Conservation (phyloP, 2,888 invertebrate species). For the Leptopilina drosophilae region DNA sequence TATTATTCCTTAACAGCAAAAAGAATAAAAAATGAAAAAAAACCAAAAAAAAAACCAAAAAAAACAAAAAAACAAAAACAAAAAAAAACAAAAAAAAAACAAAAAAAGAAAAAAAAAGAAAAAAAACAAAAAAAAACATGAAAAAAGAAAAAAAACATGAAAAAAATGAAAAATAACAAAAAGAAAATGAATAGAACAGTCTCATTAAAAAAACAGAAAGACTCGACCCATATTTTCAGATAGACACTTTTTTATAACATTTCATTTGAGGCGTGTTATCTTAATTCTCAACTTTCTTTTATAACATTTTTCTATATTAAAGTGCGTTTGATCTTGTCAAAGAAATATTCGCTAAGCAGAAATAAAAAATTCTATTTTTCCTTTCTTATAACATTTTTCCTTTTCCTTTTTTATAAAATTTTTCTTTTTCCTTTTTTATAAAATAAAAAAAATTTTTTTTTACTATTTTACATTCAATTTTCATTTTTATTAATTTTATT, state of each 20-base stretch:
- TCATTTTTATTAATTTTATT: too few relatives aligned
- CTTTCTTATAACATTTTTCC: too few relatives aligned
- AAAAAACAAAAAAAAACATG: too few relatives aligned
- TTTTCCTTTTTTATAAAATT: too few relatives aligned
- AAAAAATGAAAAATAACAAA: not conserved
- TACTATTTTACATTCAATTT: too few relatives aligned
- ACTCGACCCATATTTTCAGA: constrained; percentile 9
- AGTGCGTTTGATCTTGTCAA: not conserved
- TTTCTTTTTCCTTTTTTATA: too few relatives aligned
- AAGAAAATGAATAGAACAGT: constrained; percentile 12
- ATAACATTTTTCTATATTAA: not conserved
- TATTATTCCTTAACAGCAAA: not conserved
- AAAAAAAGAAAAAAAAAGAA: too few relatives aligned
- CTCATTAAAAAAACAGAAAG: constrained; percentile 5
- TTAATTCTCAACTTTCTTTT: not conserved
- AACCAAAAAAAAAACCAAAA: too few relatives aligned
- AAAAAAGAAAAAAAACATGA: too few relatives aligned
- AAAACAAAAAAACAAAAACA: not conserved
- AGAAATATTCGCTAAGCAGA: not conserved
- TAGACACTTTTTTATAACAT: not conserved
- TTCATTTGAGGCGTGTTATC: constrained; percentile 3
- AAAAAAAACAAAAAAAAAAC: not conserved
- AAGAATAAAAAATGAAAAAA: not conserved
- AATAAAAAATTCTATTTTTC: not conserved
- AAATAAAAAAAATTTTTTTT: too few relatives aligned